Evolutionary conservation across 1,140 invertebrate species (phyloP).

Genomic region (Panonychus citri): DNA sequence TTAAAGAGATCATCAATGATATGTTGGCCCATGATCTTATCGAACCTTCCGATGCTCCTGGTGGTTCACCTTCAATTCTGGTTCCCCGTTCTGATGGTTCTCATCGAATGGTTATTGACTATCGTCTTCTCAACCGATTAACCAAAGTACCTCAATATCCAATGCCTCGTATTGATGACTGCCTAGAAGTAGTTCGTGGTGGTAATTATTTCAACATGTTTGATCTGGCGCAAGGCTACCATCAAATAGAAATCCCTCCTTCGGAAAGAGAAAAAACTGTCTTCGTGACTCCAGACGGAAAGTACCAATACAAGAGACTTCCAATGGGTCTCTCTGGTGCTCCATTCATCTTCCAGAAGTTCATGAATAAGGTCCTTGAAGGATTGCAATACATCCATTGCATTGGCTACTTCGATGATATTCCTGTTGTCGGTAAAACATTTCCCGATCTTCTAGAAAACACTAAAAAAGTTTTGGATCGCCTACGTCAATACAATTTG

Average conservation of each 20-base stretch:
- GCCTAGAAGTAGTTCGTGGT: neutral
- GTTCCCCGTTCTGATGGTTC: constrained; percentile 20
- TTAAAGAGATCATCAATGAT: neutral
- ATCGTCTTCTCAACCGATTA: constrained; percentile 21
- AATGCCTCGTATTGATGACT: constrained; percentile 22
- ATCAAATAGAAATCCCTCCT: constrained; percentile 4
- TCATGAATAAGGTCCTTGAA: neutral
- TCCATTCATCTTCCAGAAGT: neutral
- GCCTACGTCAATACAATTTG: constrained; percentile 13
- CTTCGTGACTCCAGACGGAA: neutral
- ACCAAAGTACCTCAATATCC: constrained; percentile 27
- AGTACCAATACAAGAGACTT: neutral
- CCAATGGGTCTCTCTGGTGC: neutral
- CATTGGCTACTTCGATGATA: constrained; percentile 2
- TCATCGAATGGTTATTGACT: constrained; percentile 22
- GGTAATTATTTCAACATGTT: constrained; percentile 2
- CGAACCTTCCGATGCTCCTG: too few species aligned
- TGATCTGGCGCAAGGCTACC: constrained; percentile 10
- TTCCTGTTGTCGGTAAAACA: constrained; percentile 8
- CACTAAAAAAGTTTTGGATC: constrained; percentile 14
- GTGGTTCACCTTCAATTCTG: neutral
- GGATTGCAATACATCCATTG: neutral
- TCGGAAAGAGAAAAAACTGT: neutral
- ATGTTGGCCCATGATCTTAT: neutral
- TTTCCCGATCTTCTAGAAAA: constrained; percentile 13